Percentiles rank a stretch among this genome's conserved stretches.
Conservation (phyloP, 2,113 vertebrate species). For the Pygoscelis antarcticus region DNA sequence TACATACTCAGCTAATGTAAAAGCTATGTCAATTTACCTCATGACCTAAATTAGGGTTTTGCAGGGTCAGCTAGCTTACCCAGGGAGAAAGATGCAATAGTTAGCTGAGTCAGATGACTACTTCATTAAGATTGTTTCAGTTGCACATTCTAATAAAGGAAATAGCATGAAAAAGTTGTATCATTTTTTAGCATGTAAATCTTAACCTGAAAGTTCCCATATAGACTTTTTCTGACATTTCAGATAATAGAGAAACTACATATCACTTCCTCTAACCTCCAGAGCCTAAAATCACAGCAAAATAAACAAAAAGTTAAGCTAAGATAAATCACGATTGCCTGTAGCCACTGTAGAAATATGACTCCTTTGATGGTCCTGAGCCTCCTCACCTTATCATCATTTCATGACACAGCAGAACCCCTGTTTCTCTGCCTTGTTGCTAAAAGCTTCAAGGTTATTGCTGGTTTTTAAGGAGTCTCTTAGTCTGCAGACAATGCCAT, state of each 20-base stretch:
- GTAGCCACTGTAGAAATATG: not conserved
- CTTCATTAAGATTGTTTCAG: not conserved
- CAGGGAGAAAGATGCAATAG: not conserved
- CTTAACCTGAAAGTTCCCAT: not conserved
- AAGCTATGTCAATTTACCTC: not conserved
- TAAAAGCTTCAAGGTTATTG: constrained; percentile 27
- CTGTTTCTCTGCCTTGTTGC: not conserved
- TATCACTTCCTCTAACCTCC: not conserved
- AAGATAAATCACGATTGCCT: not conserved
- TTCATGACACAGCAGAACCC: not conserved
- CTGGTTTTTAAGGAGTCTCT: constrained; percentile 18
- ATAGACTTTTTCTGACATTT: not conserved
- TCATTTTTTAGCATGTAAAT: not conserved
- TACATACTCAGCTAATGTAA: not conserved
- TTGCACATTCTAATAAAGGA: not conserved
- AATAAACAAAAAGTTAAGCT: not conserved
- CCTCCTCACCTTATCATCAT: not conserved
- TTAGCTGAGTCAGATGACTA: not conserved
- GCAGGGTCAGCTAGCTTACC: not conserved
- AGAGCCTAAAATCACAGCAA: not conserved
- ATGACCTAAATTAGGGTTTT: not conserved
- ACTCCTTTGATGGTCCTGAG: not conserved
- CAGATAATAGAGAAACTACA: not conserved
- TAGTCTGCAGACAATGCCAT: not conserved
- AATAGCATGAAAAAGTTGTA: not conserved